Evolutionary conservation across 2,113 vertebrate species (phyloP), one percentile per base, ranked within the genome.

Genomic region (Thunnus thynnus): DNA sequence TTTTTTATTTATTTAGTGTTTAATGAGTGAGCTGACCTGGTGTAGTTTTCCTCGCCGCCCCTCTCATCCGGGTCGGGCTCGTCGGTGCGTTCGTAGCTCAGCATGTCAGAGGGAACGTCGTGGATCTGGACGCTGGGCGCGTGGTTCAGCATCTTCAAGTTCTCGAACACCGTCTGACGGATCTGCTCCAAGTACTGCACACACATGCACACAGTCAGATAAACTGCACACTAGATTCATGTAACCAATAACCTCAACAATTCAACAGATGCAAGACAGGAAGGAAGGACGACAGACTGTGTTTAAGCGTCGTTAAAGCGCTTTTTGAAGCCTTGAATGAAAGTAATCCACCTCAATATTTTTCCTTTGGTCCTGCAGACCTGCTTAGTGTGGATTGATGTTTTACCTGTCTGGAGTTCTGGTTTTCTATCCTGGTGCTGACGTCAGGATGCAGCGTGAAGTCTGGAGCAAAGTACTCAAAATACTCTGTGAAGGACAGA

Each of bases 71-170:
- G 97, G 36, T 99, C 98, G 0, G 96, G 96, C 75, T 99, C 98
- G 1, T 99, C 98, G 0, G 95, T 95, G 78, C 98, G 97, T 73
- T 99, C 98, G 3, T 98, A 99, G 85, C 95, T 98, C 84, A 99
- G 95, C 84, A 99, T 86, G 88, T 99, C 98, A 0, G 97, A 98
- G 2, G 98, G 98, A 0, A 99, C 97, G 2, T 99, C 98, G 0
- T 99, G 98, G 93, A 99, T 99, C 95, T 99, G 98, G 68, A 99
- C 98, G 0, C 98, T 99, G 54, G 98, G 98, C 0, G 98, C 98
- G 0, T 99, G 98, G 92, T 99, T 99, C 89, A 99, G 72, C 98
- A 99, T 99, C 90, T 99, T 99, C 93, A 99, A 83, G 88, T 99
- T 99, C 92, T 99, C 98, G 86, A 97, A 99, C 82, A 99, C 98